Conservation (phyloP, 2,888 invertebrate genomes). For the Rugalucina vietnamica region DNA sequence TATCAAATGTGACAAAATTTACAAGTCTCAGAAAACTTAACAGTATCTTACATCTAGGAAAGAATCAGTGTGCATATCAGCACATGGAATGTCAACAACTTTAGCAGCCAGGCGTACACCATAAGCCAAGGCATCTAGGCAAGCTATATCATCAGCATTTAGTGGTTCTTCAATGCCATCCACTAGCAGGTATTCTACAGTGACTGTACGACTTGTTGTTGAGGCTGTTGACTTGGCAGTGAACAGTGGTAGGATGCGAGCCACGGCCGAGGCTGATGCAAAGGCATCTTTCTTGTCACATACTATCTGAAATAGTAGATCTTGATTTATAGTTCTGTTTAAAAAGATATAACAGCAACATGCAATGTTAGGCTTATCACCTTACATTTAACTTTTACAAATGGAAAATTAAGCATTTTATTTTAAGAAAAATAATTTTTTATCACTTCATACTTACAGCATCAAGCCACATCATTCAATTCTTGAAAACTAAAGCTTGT, state of each 20-base stretch:
- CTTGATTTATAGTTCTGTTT: no score
- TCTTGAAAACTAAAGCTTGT: no score
- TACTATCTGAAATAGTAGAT: constrained; percentile 88
- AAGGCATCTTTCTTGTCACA: constrained; percentile 91
- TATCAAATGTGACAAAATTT: no score
- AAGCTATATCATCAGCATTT: constrained; percentile 79
- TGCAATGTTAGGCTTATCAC: no score
- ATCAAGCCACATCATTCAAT: no score
- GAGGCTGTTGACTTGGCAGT: constrained; percentile 85
- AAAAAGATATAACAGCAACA: no score
- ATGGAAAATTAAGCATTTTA: no score
- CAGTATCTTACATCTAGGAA: constrained; percentile 89
- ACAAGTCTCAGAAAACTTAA: no score
- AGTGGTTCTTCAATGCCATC: constrained; percentile 82
- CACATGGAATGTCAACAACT: constrained; percentile 94
- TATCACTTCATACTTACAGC: no score
- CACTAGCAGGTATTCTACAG: constrained; percentile 86
- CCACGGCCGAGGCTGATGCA: constrained; percentile 92
- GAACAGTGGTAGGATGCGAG: constrained; percentile 92
- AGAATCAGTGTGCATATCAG: constrained; percentile 92
- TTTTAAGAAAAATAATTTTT: no score
- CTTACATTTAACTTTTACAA: no score
- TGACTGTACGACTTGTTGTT: constrained; percentile 68
- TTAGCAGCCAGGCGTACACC: constrained; percentile 90
- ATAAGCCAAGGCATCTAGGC: constrained; percentile 79